phyloP scores from a whole-genome alignment of 2,888 invertebrate species.

The Apamea crenata region DNA sequence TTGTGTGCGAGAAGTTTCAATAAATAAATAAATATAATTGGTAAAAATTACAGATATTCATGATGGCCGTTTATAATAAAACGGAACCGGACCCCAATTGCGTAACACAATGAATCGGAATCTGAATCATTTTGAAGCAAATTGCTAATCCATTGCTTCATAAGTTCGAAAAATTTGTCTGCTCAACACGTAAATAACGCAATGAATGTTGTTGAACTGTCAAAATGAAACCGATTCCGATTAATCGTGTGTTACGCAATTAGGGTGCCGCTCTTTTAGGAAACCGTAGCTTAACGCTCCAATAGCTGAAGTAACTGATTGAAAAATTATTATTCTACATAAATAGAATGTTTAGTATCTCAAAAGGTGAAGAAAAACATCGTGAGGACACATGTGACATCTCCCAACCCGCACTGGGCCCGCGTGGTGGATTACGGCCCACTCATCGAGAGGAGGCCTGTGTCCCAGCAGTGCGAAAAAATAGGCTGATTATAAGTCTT shows the following conservation, averaged over 20 bases:
- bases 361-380: not conserved
- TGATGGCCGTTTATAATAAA: not conserved
- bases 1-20: too few relatives aligned
- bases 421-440: too few relatives aligned
- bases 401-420: too few relatives aligned
- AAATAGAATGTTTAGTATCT: slow-evolving; percentile 9
- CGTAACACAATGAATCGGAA: too few relatives aligned
- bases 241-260: too few relatives aligned
- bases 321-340: slow-evolving; percentile 20
- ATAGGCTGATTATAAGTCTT: not conserved
- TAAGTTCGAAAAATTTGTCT: too few relatives aligned
- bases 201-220: too few relatives aligned
- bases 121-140: too few relatives aligned
- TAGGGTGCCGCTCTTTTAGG: not conserved
- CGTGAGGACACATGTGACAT: not conserved
- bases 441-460: not conserved
- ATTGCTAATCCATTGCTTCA: too few relatives aligned
- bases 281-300: slow-evolving; percentile 1
- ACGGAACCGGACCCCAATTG: too few relatives aligned
- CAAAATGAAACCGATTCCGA: too few relatives aligned
- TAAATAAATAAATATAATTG: not conserved
- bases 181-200: too few relatives aligned
- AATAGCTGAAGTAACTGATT: slow-evolving; percentile 31
- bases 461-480: not conserved
- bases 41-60: not conserved